Conservation (phyloP, 2,797 vertebrate genomes). For the Sphenopsis melanotis region DNA sequence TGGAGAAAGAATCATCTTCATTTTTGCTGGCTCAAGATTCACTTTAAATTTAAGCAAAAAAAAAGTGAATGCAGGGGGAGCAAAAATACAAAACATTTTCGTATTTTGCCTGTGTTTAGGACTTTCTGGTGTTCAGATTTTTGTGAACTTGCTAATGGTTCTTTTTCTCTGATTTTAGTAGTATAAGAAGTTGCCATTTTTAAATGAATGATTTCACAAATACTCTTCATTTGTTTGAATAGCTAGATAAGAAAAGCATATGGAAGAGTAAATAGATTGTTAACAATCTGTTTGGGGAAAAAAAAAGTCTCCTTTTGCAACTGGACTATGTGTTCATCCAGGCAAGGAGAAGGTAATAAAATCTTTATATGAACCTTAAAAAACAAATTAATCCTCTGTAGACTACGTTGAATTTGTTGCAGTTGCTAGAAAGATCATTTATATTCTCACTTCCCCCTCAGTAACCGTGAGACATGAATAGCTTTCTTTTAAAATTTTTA, state of each 20-base stretch:
- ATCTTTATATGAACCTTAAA: neutral
- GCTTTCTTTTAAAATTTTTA: neutral
- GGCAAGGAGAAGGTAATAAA: neutral
- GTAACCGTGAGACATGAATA: neutral
- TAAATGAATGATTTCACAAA: neutral
- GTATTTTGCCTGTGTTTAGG: neutral
- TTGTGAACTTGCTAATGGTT: neutral
- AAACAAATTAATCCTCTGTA: neutral
- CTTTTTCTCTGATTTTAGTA: neutral
- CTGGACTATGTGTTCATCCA: neutral
- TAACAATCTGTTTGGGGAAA: neutral
- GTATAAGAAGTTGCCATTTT: neutral
- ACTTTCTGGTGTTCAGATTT: neutral
- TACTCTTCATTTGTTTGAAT: neutral
- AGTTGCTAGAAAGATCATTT: neutral
- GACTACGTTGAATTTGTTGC: neutral
- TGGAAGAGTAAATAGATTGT: neutral
- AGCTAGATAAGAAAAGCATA: neutral
- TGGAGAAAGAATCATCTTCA: neutral
- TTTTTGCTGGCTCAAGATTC: neutral
- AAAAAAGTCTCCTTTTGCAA: neutral
- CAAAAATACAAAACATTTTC: neutral
- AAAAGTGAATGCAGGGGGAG: neutral
- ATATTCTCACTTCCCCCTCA: neutral
- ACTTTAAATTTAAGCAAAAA: neutral